A percentile compares a stretch with the other conserved stretches of the same genome.
Evolutionary conservation across 2,113 vertebrate genomes (phyloP).

Genomic region (Miniopterus natalensis): DNA sequence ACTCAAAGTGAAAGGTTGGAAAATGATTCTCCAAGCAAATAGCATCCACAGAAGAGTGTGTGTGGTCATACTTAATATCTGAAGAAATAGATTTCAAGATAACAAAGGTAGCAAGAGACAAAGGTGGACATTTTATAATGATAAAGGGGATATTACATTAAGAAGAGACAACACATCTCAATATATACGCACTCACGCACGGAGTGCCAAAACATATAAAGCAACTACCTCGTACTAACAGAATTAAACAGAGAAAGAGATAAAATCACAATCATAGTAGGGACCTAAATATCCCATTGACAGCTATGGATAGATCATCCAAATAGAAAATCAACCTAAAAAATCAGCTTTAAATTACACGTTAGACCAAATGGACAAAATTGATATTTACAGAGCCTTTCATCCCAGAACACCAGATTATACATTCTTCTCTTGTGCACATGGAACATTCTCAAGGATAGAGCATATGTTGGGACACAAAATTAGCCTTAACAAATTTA

Average conservation of each 20-base stretch:
- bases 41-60: no score
- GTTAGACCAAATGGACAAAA: no score
- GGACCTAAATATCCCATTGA: neutral
- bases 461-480: no score
- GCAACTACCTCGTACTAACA: neutral
- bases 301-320: neutral
- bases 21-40: neutral
- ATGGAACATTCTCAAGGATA: no score
- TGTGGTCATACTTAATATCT: neutral
- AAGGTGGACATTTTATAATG: neutral
- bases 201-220: neutral
- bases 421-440: no score
- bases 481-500: no score
- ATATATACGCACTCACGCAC: neutral
- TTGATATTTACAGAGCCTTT: no score
- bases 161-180: neutral
- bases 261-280: neutral
- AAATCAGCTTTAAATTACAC: neutral
- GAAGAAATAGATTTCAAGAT: neutral
- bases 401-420: no score
- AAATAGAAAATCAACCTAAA: neutral
- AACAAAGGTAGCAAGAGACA: neutral
- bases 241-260: neutral
- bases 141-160: neutral
- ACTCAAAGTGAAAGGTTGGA: neutral